phyloP scores from a whole-genome alignment of 2,113 vertebrate genomes.

The Motacilla alba region DNA sequence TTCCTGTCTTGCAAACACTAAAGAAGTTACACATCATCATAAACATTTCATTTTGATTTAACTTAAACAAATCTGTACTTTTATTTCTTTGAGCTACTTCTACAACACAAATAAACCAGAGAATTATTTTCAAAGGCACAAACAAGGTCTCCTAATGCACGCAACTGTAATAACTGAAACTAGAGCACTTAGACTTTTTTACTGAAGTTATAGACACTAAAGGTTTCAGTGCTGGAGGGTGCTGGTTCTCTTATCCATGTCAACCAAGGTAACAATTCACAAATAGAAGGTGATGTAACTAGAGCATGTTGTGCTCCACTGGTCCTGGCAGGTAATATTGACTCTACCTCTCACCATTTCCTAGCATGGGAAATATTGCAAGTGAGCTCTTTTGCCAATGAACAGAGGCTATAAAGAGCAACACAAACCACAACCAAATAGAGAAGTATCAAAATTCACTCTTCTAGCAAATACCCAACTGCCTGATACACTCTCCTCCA shows the following conservation, averaged over 20 bases:
- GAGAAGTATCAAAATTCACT: background rate
- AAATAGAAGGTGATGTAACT: slow-evolving; percentile 51
- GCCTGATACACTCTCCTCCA: background rate
- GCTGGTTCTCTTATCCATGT: background rate
- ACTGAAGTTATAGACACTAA: background rate
- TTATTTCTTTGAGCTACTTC: background rate
- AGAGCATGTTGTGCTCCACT: slow-evolving; percentile 25
- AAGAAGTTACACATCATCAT: background rate
- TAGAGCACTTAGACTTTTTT: background rate
- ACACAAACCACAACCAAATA: background rate
- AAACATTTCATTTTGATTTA: background rate
- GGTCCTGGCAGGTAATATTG: slow-evolving; percentile 20
- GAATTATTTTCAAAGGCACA: background rate
- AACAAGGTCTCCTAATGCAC: background rate
- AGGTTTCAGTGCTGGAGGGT: background rate
- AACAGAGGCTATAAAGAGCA: background rate
- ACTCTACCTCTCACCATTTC: background rate
- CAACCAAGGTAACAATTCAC: slow-evolving; percentile 48
- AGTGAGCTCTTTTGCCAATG: background rate
- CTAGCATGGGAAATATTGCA: background rate
- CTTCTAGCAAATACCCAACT: background rate
- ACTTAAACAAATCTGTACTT: background rate
- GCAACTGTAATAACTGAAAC: background rate
- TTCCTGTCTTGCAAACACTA: background rate
- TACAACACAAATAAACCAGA: background rate